Percentiles rank a stretch among this genome's conserved stretches.
These are phyloP conservation scores for Sterrhoptilus dennistouni DNA, from an alignment of 2,113 vertebrate species.

Conservation along the genomic window DNA sequence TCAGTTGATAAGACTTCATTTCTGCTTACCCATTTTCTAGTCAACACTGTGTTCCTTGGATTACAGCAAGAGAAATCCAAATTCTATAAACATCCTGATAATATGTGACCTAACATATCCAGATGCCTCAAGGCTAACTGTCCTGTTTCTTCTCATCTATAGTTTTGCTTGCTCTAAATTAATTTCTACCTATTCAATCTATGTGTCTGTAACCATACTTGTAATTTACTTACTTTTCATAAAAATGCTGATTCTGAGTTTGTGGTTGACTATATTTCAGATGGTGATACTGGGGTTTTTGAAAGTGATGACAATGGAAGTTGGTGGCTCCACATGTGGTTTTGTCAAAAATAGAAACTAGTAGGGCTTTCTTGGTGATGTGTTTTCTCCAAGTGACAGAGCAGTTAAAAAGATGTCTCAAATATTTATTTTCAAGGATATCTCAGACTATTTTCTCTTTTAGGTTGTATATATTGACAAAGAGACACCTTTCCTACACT, in stretches of 20 bases:
- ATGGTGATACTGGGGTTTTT: not conserved
- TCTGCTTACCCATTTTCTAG: not conserved
- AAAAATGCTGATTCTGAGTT: slow-evolving; percentile 15
- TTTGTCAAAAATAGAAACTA: not conserved
- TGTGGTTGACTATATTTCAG: not conserved
- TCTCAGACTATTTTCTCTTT: not conserved
- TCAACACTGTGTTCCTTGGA: not conserved
- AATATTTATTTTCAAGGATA: not conserved
- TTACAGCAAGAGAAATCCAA: not conserved
- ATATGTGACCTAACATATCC: not conserved
- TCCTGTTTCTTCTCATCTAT: not conserved
- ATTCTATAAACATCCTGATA: not conserved
- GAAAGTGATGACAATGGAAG: not conserved
- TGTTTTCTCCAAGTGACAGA: not conserved
- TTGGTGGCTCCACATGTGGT: not conserved
- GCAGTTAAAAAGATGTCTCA: not conserved
- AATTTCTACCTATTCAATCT: not conserved
- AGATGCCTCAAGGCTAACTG: not conserved
- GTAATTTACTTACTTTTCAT: not conserved
- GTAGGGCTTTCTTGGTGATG: not conserved
- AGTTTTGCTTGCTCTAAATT: not conserved
- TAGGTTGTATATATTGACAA: not conserved
- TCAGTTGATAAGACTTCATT: not conserved
- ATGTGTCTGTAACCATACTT: not conserved
- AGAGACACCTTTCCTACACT: not conserved